phyloP scores from a whole-genome alignment of 23 tunicate genomes.

The Ciona savignyi region DNA sequence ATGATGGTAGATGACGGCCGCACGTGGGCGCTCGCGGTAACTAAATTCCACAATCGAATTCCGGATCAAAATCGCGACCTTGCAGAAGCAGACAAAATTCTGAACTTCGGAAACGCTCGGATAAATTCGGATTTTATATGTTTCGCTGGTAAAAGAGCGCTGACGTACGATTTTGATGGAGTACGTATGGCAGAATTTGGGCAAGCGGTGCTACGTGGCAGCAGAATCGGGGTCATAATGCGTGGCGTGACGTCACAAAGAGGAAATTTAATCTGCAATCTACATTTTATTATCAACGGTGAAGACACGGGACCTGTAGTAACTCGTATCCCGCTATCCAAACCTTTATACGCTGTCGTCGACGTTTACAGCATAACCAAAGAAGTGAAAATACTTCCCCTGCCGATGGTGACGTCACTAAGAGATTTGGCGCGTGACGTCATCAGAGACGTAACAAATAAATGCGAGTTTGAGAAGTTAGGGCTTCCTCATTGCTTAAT shows the following conservation, averaged over 20 bases:
- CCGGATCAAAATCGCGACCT: conserved; percentile 6
- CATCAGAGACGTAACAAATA: conserved; percentile 1
- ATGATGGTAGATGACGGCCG: conserved; percentile 13
- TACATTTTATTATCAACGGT: conserved; percentile 41
- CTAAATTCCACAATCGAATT: conserved; percentile 34
- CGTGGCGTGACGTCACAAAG: not conserved
- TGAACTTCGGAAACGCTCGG: conserved; percentile 12
- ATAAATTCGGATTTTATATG: conserved; percentile 7
- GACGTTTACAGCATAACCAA: conserved; percentile 37
- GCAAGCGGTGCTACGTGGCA: conserved; percentile 23
- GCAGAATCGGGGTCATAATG: conserved; percentile 26
- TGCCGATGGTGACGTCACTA: conserved; percentile 3
- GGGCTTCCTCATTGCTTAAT: not conserved
- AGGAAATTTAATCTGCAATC: conserved; percentile 2
- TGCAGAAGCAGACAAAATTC: not conserved
- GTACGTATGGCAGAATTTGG: conserved; percentile 28
- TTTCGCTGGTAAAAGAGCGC: conserved; percentile 12
- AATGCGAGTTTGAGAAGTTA: not conserved
- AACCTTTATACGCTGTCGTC: conserved; percentile 25
- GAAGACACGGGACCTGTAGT: conserved; percentile 31
- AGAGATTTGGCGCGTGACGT: conserved; percentile 19
- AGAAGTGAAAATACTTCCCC: conserved; percentile 11
- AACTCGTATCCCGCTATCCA: conserved; percentile 6
- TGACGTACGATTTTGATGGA: conserved; percentile 15
- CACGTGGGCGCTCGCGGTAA: conserved; percentile 33